phyloP scores from a whole-genome alignment of 1,140 invertebrate genomes.

The Antheraea pernyi region DNA sequence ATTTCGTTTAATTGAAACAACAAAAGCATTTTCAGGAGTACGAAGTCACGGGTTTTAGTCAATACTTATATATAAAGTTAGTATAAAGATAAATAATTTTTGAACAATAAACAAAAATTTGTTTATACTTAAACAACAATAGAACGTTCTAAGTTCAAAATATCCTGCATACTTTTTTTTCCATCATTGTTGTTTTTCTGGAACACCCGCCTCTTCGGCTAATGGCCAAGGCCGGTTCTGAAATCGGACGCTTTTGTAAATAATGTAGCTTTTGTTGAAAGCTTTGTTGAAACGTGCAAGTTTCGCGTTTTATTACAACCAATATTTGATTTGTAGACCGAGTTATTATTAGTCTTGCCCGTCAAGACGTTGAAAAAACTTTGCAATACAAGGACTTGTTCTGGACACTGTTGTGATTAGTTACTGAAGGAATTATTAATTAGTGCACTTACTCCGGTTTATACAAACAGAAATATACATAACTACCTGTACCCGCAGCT shows the following conservation, averaged over 20 bases:
- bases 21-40: no score
- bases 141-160: neutral
- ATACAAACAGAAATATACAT: no score
- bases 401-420: slow-evolving; percentile 13
- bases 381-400: slow-evolving; percentile 17
- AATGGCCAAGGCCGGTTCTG: slow-evolving; percentile 6
- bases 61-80: no score
- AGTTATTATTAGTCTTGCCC: slow-evolving; percentile 31
- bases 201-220: neutral
- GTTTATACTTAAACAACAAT: neutral
- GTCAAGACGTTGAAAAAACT: slow-evolving; percentile 22
- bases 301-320: slow-evolving; percentile 33
- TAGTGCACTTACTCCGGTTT: no score
- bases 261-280: slow-evolving; percentile 14
- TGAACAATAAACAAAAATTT: no score
- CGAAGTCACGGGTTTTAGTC: no score
- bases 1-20: no score
- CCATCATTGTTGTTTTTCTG: slow-evolving; percentile 15
- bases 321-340: slow-evolving; percentile 44
- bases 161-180: slow-evolving; percentile 2
- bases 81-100: no score
- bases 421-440: no score
- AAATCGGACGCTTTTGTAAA: slow-evolving; percentile 19
- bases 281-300: slow-evolving; percentile 9
- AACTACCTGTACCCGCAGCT: no score